A percentile compares a stretch with the other conserved stretches of the same genome.
These are phyloP conservation scores for Troides oblongomaculatus DNA, from an alignment of 2,888 invertebrate species.

Conservation along the genomic window DNA sequence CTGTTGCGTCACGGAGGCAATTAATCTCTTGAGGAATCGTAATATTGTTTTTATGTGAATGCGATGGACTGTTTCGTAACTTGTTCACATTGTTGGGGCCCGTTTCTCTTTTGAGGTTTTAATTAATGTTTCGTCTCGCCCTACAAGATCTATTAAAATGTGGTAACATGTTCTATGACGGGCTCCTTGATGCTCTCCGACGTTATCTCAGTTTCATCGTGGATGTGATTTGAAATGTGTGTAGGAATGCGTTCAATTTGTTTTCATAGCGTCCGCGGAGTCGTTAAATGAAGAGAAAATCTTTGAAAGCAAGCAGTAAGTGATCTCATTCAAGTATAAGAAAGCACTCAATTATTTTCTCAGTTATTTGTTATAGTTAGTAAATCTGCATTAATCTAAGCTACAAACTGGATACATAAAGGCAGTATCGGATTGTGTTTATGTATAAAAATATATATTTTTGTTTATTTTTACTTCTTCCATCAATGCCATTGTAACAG, in stretches of 20 bases:
- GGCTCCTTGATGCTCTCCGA: slow-evolving; percentile 19
- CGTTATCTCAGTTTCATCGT: slow-evolving; percentile 34
- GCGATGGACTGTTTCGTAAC: not conserved
- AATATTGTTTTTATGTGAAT: slow-evolving; percentile 29
- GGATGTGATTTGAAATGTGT: slow-evolving; percentile 30
- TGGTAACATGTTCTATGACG: slow-evolving; percentile 42
- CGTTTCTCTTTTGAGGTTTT: slow-evolving; percentile 54
- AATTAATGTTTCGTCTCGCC: slow-evolving; percentile 68
- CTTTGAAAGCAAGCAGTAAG: not conserved
- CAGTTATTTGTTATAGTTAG: no score
- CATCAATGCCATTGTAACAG: no score
- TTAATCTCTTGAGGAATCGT: not conserved
- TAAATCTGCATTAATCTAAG: no score
- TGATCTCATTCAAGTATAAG: not conserved
- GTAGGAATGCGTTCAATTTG: not conserved
- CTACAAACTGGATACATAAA: no score
- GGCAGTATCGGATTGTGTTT: no score
- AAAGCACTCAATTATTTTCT: not conserved
- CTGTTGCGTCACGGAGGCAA: no score
- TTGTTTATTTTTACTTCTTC: no score
- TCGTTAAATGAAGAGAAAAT: not conserved
- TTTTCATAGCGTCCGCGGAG: not conserved
- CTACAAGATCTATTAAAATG: slow-evolving; percentile 44
- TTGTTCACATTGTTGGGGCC: slow-evolving; percentile 39
- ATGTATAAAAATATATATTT: no score